Evolutionary conservation across 2,113 vertebrate species (phyloP).

Genomic region (Pelusios castaneus): DNA sequence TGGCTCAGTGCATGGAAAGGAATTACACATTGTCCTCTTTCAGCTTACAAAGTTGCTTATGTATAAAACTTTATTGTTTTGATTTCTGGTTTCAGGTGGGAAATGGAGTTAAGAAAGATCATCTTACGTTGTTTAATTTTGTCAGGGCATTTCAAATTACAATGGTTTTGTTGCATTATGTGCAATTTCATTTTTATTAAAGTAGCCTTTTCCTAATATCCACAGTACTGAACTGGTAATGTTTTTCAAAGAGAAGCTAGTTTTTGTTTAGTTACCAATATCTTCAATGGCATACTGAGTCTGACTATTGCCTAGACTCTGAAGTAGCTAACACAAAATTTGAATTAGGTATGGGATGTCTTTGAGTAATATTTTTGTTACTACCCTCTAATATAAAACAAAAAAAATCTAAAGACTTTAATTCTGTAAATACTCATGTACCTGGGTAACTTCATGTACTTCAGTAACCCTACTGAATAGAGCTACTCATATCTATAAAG

Average conservation of each 20-base stretch:
- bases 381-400: slow-evolving; percentile 50
- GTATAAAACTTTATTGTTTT: slow-evolving; percentile 70
- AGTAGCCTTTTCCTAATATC: slow-evolving; percentile 57
- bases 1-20: slow-evolving; percentile 54
- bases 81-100: slow-evolving; percentile 65
- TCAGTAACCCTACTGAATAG: slow-evolving; percentile 60
- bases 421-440: slow-evolving; percentile 58
- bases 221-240: slow-evolving; percentile 44
- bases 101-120: slow-evolving; percentile 67
- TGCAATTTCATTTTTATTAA: slow-evolving; percentile 63
- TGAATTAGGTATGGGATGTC: slow-evolving; percentile 67
- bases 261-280: slow-evolving; percentile 54
- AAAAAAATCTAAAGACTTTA: slow-evolving; percentile 67
- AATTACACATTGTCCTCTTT: slow-evolving; percentile 68
- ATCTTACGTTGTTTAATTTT: slow-evolving; percentile 45
- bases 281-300: slow-evolving; percentile 59
- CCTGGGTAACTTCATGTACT: slow-evolving; percentile 67
- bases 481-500: slow-evolving; percentile 55
- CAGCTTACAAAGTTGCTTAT: slow-evolving; percentile 67
- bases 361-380: slow-evolving; percentile 62
- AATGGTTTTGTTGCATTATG: slow-evolving; percentile 68
- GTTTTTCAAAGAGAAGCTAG: slow-evolving; percentile 56
- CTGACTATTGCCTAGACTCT: slow-evolving; percentile 51
- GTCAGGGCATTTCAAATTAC: slow-evolving; percentile 52
- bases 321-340: slow-evolving; percentile 62